phyloP scores from a whole-genome alignment of 2,113 vertebrate species.

The Bujurquina vittata region DNA sequence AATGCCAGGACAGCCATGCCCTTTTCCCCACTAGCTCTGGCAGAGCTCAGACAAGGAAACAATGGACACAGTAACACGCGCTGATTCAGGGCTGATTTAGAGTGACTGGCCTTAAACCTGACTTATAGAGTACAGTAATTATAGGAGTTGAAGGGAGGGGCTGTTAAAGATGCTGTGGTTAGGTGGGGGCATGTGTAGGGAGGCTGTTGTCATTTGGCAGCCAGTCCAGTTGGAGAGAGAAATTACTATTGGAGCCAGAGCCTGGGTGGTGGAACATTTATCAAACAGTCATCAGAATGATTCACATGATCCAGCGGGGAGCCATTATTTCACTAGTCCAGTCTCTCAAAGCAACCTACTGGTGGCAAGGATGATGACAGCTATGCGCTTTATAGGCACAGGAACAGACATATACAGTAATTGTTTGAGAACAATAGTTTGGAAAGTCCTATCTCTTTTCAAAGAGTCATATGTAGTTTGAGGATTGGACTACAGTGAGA shows the following conservation, averaged over 20 bases:
- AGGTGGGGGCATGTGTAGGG: conserved; percentile 19
- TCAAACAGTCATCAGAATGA: conserved; percentile 65
- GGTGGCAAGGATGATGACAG: conserved; percentile 38
- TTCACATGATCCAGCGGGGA: conserved; percentile 61
- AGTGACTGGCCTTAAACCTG: conserved; percentile 73
- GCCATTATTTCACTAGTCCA: conserved; percentile 44
- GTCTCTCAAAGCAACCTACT: conserved; percentile 44
- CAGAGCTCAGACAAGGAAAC: conserved; percentile 72
- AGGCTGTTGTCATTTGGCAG: conserved; percentile 65
- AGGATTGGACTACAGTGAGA: conserved; percentile 7
- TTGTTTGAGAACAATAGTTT: conserved; percentile 37
- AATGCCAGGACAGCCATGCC: conserved; percentile 75
- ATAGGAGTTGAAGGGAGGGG: conserved; percentile 44
- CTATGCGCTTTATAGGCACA: conserved; percentile 35
- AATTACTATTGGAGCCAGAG: conserved; percentile 54
- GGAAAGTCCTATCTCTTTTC: conserved; percentile 26
- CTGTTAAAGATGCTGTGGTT: conserved; percentile 23
- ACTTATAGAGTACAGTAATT: conserved; percentile 69
- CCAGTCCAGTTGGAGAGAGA: conserved; percentile 48
- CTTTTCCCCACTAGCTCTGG: conserved; percentile 71
- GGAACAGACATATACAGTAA: conserved; percentile 31
- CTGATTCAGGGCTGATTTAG: conserved; percentile 66
- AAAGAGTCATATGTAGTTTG: conserved; percentile 5
- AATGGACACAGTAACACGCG: conserved; percentile 61
- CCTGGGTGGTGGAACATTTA: conserved; percentile 55